Percentiles rank a stretch among this genome's conserved stretches.
Conservation (phyloP, 2,888 invertebrate species). For the Pocota personata region DNA sequence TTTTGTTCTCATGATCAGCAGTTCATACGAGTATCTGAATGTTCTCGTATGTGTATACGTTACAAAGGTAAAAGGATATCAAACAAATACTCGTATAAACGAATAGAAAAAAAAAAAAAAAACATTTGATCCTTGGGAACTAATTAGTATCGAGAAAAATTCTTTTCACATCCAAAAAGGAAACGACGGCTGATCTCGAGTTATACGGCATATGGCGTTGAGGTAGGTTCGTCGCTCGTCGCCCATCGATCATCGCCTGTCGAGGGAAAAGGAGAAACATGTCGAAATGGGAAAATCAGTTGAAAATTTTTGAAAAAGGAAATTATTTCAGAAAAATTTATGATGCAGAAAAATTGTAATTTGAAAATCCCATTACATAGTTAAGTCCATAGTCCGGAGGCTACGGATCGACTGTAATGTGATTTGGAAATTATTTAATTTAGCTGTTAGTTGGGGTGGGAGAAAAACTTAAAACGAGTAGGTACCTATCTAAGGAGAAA, state of each 20-base stretch:
- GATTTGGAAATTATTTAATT: not conserved
- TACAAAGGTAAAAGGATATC: conserved; percentile 32
- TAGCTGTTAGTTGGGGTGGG: too few relatives aligned
- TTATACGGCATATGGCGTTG: conserved; percentile 57
- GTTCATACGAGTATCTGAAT: not conserved
- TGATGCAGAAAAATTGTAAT: conserved; percentile 23
- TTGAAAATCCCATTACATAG: not conserved
- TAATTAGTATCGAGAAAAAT: conserved; percentile 58
- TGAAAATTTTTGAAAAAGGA: conserved; percentile 1
- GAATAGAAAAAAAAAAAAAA: conserved; percentile 21
- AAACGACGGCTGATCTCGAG: conserved; percentile 45
- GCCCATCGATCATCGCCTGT: conserved; percentile 38
- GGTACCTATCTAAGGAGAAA: too few relatives aligned
- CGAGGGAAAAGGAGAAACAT: not conserved
- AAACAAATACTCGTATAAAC: conserved; percentile 5
- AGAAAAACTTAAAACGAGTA: too few relatives aligned
- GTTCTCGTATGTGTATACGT: not conserved
- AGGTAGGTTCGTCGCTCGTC: conserved; percentile 53
- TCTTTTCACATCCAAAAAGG: conserved; percentile 7
- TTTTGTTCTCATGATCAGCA: conserved; percentile 23
- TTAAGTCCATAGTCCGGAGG: not conserved
- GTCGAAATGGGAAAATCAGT: not conserved
- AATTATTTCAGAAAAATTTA: conserved; percentile 23
- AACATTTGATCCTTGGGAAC: conserved; percentile 65
- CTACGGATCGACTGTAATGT: not conserved